phyloP scores from a whole-genome alignment of 2,113 vertebrate genomes.

The Odobenus rosmarus region DNA sequence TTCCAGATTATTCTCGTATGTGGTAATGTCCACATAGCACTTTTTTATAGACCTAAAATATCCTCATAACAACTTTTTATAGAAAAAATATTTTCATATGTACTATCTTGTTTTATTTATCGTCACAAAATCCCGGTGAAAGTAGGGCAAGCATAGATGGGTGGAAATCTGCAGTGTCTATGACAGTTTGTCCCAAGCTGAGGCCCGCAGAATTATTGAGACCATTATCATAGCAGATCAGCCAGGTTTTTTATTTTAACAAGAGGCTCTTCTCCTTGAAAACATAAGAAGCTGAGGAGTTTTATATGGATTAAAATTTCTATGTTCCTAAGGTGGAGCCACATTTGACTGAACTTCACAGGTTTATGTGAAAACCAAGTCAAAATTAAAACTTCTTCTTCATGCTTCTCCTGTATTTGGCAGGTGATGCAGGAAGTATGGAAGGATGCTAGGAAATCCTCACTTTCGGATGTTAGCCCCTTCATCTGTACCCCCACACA shows the following conservation, averaged over 20 bases:
- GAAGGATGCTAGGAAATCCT: background rate
- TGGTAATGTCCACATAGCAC: background rate
- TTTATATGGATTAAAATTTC: background rate
- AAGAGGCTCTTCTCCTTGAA: background rate
- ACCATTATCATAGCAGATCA: background rate
- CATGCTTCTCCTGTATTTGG: background rate
- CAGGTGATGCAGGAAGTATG: background rate
- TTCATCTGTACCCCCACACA: background rate
- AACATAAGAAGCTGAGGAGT: background rate
- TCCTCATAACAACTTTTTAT: constrained; percentile 12
- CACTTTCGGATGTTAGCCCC: background rate
- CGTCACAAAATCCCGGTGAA: constrained; percentile 10
- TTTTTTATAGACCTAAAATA: constrained; percentile 15
- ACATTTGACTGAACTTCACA: background rate
- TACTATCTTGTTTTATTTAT: constrained; percentile 42
- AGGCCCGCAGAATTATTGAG: background rate
- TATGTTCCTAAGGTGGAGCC: background rate
- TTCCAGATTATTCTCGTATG: background rate
- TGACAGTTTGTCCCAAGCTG: background rate
- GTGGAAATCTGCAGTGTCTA: background rate
- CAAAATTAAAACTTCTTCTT: background rate
- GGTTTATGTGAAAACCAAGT: background rate
- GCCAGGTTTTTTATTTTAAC: constrained; percentile 31
- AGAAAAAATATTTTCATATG: constrained; percentile 33
- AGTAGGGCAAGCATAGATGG: background rate